Evolutionary conservation across 2,797 vertebrate genomes (phyloP), one percentile per base, ranked within the genome.

Genomic region (Sebastes wilsoni): DNA sequence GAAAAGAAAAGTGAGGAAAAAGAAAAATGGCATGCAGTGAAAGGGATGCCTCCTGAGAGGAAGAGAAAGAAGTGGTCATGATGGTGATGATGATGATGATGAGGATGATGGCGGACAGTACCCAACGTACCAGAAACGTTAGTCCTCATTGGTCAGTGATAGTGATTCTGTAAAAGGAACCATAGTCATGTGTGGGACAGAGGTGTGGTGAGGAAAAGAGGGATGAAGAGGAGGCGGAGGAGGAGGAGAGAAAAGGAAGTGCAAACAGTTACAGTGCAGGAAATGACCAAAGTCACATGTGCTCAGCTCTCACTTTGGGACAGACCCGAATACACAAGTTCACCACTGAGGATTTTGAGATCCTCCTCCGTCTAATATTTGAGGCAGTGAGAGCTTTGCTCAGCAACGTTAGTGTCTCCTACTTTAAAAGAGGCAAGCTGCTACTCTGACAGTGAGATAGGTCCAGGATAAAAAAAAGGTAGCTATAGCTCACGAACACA

Each of bases 121-220:
- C 93, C 92, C 87, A 94, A 98, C 98, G 91, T 99, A 99, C 98
- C 98, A 85, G 95, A 96, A 94, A 94, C 89, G 96, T 94, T 95
- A 95, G 88, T 99, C 98, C 96, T 99, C 98, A 99, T 86, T 97
- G 97, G 96, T 98, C 97, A 98, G 97, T 98, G 96, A 99, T 97
- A 96, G 98, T 98, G 96, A 99, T 99, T 98, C 98, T 99, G 98
- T 96, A 97, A 97, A 87, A 96, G 97, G 96, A 97, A 97, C 95
- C 95, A 80, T 95, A 96, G 97, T 97, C 92, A 96, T 94, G 96
- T 94, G 96, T 94, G 94, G 94, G 95, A 96, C 61, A 79, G 84
- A 93, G 78, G 83, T 77, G 87, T 85, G 81, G 96, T 93, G 95
- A 96, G 96, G 95, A 95, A 96, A 90, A 95, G 95, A 80, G 60